Evolutionary conservation across 2,113 vertebrate genomes (phyloP).

Genomic region (Mormyrus lacerda): DNA sequence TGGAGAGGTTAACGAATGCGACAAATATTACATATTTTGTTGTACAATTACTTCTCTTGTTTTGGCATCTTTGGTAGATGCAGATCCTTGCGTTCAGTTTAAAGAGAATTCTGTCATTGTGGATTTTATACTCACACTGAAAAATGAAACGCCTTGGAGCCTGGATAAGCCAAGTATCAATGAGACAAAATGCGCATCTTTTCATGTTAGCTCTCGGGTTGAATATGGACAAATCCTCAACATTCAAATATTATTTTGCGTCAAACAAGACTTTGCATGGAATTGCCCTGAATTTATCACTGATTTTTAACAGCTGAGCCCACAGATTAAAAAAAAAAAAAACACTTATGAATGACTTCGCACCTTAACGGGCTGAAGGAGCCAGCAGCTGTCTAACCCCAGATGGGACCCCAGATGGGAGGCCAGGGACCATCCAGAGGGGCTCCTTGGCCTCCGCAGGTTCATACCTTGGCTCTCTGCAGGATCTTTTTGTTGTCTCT

Average conservation of each 20-base stretch:
- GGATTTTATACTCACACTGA: neutral
- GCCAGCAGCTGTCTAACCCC: neutral
- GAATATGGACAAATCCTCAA: neutral
- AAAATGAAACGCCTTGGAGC: neutral
- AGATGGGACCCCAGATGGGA: no score
- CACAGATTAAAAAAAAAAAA: neutral
- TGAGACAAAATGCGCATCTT: neutral
- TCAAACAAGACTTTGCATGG: neutral
- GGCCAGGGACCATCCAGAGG: neutral
- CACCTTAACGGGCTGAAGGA: neutral
- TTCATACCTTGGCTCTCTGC: constrained; percentile 72
- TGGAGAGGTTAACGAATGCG: neutral
- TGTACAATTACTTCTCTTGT: neutral
- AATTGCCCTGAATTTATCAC: neutral
- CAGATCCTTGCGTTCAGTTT: neutral
- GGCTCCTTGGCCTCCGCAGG: neutral
- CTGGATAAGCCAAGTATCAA: neutral
- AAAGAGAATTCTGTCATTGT: neutral
- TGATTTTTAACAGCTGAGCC: neutral
- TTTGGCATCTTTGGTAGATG: neutral
- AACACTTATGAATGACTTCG: neutral
- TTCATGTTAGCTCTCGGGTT: neutral
- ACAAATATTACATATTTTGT: neutral
- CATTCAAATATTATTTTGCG: neutral
- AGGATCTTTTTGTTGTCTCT: constrained; percentile 81